These are phyloP conservation scores for Ailurus styani DNA, from an alignment of 2,113 vertebrate genomes.

Conservation along the genomic window DNA sequence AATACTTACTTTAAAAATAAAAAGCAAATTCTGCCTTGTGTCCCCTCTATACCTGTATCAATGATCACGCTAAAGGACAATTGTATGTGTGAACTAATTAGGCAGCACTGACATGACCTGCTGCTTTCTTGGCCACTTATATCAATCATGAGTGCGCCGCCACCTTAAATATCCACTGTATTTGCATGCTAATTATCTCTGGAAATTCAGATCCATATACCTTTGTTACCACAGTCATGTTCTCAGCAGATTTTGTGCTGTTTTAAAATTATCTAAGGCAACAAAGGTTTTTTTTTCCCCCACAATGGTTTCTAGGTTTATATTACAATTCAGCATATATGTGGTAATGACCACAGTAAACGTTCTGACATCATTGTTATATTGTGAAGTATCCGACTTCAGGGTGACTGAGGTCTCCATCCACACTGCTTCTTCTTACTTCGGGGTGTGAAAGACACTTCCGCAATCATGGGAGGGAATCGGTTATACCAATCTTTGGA, in stretches of 20 bases:
- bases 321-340: neutral
- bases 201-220: neutral
- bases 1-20: constrained; percentile 34
- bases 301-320: neutral
- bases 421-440: neutral
- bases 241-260: neutral
- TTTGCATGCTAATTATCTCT: neutral
- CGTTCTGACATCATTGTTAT: neutral
- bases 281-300: neutral
- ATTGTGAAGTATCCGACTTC: neutral
- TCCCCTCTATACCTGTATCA: neutral
- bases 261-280: neutral
- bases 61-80: neutral
- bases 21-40: neutral
- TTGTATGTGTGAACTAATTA: neutral
- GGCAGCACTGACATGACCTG: neutral
- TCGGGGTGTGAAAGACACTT: neutral
- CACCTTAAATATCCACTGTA: neutral
- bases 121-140: neutral
- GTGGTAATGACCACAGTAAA: neutral
- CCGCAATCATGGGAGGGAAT: neutral
- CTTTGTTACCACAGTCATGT: neutral
- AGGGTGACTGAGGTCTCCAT: neutral
- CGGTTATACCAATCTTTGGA: neutral
- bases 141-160: neutral